These are phyloP conservation scores for Zootermopsis nevadensis DNA, from an alignment of 2,888 invertebrate genomes.

Conservation along the genomic window DNA sequence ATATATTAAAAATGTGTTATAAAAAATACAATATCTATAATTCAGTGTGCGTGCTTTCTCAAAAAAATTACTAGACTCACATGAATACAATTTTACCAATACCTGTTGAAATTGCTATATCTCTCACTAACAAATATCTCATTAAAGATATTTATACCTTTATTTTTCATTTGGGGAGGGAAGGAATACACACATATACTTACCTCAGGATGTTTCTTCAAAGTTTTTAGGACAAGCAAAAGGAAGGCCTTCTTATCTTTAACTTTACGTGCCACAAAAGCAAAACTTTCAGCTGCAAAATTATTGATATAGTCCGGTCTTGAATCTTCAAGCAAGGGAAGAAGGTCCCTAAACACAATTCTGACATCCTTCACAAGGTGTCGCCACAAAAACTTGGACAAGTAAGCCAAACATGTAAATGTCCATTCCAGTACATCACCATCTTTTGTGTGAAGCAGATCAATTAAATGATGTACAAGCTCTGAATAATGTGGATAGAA, in stretches of 20 bases:
- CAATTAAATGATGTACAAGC: slow-evolving; percentile 79
- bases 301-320: slow-evolving; percentile 87
- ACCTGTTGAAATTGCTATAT: no score
- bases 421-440: slow-evolving; percentile 88
- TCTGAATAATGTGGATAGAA: slow-evolving; percentile 87
- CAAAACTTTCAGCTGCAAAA: slow-evolving; percentile 96
- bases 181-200: slow-evolving; percentile 59
- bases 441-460: slow-evolving; percentile 79
- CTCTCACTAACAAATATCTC: no score
- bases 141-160: no score
- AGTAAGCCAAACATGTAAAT: slow-evolving; percentile 85
- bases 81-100: no score
- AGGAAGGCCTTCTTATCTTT: slow-evolving; percentile 82
- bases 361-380: slow-evolving; percentile 83
- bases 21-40: no score
- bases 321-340: slow-evolving; percentile 81
- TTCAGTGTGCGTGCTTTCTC: no score
- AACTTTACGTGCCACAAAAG: slow-evolving; percentile 91
- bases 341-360: slow-evolving; percentile 75
- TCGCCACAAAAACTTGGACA: slow-evolving; percentile 91
- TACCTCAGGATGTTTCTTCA: slow-evolving; percentile 77
- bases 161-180: not conserved
- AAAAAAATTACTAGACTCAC: no score
- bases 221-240: slow-evolving; percentile 73
- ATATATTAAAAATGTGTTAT: no score